Percentiles rank a stretch among this genome's conserved stretches.
These are phyloP conservation scores for Lithosia quadra DNA, from an alignment of 2,888 invertebrate species.

Conservation along the genomic window DNA sequence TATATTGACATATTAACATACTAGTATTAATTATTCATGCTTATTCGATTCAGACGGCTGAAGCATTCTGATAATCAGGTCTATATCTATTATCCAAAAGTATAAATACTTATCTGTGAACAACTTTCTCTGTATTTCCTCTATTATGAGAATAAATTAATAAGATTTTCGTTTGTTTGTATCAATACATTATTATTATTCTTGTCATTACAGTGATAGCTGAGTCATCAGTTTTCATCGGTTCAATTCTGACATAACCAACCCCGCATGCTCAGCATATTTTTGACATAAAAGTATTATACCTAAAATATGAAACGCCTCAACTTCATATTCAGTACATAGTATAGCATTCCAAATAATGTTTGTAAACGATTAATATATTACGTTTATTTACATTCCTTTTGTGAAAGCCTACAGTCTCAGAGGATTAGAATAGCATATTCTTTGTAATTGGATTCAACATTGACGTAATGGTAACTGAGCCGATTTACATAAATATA, in stretches of 20 bases:
- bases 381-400: background rate
- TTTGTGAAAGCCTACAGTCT: background rate
- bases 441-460: background rate
- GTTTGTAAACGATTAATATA: background rate
- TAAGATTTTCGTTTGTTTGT: too few relatives aligned
- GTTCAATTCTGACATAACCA: too few relatives aligned
- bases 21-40: conserved; percentile 64
- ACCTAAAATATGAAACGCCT: background rate
- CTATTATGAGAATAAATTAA: background rate
- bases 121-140: background rate
- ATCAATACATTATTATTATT: too few relatives aligned
- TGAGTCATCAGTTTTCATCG: too few relatives aligned
- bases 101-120: background rate
- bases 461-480: background rate
- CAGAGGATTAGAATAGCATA: background rate
- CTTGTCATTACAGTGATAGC: too few relatives aligned
- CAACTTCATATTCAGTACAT: background rate
- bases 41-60: conserved; percentile 57
- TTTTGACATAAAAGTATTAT: too few relatives aligned
- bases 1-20: conserved; percentile 59
- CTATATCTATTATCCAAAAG: conserved; percentile 27
- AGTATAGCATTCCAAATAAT: background rate
- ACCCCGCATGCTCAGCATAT: background rate
- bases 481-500: background rate
- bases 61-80: conserved; percentile 60